These are phyloP conservation scores for Solenodon paradoxus DNA, from an alignment of 2,113 vertebrate species.

Conservation along the genomic window DNA sequence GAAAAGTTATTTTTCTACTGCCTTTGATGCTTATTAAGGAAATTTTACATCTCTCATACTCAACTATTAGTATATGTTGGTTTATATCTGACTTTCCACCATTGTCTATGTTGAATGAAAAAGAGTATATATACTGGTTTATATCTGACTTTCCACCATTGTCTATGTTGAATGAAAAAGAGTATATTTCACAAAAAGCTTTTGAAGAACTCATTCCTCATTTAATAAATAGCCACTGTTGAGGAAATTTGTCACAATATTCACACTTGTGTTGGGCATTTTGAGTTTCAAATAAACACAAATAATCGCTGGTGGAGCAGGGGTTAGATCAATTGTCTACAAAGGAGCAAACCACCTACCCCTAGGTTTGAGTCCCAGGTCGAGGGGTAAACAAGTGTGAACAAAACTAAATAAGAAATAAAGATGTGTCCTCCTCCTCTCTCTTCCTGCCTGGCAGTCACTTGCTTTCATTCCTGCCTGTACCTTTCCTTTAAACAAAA, in stretches of 20 bases:
- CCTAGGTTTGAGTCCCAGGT: too few species aligned
- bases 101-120: slow-evolving; percentile 22
- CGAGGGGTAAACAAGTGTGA: too few species aligned
- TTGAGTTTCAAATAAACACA: background rate
- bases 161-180: slow-evolving; percentile 9
- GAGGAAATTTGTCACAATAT: background rate
- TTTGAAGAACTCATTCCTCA: background rate
- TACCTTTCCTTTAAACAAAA: too few species aligned
- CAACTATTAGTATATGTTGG: background rate
- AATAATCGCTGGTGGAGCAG: too few species aligned
- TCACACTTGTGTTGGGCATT: background rate
- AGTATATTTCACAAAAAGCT: background rate
- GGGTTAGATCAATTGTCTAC: too few species aligned
- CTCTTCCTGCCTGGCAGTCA: too few species aligned
- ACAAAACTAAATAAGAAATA: too few species aligned
- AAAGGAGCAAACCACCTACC: too few species aligned
- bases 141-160: background rate
- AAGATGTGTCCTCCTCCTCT: too few species aligned
- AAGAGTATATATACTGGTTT: too few species aligned
- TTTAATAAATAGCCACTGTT: background rate
- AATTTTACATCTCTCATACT: background rate
- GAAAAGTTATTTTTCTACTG: background rate
- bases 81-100: background rate
- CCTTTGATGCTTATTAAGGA: background rate
- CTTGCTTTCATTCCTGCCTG: too few species aligned